Conservation (phyloP, 1,140 invertebrate species). For the Philaenus spumarius region DNA sequence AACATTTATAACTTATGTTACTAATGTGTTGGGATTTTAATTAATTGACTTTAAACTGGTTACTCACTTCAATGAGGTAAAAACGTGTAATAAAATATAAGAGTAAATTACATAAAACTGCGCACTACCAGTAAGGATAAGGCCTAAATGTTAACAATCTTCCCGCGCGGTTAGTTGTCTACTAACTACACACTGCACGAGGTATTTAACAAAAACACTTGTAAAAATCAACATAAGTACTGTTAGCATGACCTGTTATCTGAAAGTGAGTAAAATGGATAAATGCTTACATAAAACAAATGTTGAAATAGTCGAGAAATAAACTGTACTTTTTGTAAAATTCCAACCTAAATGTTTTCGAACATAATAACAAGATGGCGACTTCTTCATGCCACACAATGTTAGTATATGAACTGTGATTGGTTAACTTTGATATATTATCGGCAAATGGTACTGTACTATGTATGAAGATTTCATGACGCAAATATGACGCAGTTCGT, state of each 20-base stretch:
- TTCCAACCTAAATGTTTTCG: conserved; percentile 24
- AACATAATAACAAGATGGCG: conserved; percentile 31
- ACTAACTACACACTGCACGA: conserved; percentile 6
- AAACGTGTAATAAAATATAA: neutral
- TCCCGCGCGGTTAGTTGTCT: conserved; percentile 27
- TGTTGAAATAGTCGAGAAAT: neutral
- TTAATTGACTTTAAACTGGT: neutral
- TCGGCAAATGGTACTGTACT: conserved; percentile 3
- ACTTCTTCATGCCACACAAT: conserved; percentile 9
- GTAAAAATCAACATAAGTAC: neutral
- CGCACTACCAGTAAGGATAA: neutral
- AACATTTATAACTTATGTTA: no score
- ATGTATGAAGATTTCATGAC: conserved; percentile 6
- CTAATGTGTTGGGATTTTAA: no score
- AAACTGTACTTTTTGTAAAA: conserved; percentile 23
- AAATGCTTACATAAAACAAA: conserved; percentile 11
- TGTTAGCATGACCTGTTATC: neutral
- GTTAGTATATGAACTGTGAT: neutral
- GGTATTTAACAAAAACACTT: conserved; percentile 1
- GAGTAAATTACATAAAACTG: neutral
- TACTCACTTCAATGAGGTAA: neutral
- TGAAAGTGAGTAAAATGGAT: neutral
- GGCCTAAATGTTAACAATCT: conserved; percentile 17
- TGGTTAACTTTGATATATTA: conserved; percentile 1
- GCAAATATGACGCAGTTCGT: conserved; percentile 6